Base-by-base conservation (phyloP, 2,888 invertebrate species). In the Hydraecia micacea region DNA sequence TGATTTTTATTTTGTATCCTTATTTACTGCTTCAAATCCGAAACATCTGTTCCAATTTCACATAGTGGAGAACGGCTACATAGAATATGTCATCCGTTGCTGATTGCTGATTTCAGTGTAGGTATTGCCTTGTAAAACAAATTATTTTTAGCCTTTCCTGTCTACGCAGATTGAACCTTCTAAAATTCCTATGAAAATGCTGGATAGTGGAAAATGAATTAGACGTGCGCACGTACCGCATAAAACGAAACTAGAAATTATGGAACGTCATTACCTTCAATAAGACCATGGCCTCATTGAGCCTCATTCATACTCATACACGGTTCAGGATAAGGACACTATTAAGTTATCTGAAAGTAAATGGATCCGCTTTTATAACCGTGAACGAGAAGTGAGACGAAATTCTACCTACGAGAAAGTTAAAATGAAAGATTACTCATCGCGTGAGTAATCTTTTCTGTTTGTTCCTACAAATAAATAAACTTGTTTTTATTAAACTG, bases 1-100 rank as follows among this genome's bases (percentile, higher is more conserved):
- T 1, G 32, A 36, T 42, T 63, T 77, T 77, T 62, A 49, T 75
- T 79, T 78, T 49, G 5, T 0, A 65, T 1, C 39, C 58, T 36
- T 52, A 52, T n/a, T 25, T 79, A 62, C 36, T 52, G 1, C 13
- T 39, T n/a, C 39, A 46, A 9, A 1, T 32, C 9, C 1, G 0
- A 11, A 65, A 9, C n/a, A 32, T 18, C 7, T 28, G 21, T n/a
- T 46, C 21, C 2, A 9, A 36, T 76, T 32, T 62, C n/a, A n/a
- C n/a, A n/a, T 32, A 55, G 32, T 25, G 42, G 25, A 18, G 25
- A 32, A 72, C 9, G 9, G 25, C 42, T 42, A 68, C 9, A 28
- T 32, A 32, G 3, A 25, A 68, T 32, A 0, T 18, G 3, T 42
- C 25, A 42, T 32, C 21, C 39, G 15, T 42, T n/a, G 25, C 58